Base-by-base conservation (phyloP, 1,140 invertebrate species). In the Solenopsis invicta region DNA sequence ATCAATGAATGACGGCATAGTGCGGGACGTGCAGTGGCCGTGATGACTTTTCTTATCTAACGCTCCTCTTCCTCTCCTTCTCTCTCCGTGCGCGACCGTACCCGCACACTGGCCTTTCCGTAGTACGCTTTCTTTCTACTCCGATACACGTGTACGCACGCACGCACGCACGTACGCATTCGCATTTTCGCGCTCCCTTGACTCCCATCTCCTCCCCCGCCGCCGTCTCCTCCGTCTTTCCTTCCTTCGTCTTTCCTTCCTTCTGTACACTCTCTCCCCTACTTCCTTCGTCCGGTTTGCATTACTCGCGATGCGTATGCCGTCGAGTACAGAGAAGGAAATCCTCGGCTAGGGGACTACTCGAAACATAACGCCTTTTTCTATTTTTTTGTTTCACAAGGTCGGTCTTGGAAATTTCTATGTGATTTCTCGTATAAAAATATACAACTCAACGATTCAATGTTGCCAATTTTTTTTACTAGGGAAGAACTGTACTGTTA, bases 1-100 rank as follows among this genome's bases (percentile, higher is more conserved):
- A 94, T 94, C 91, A 94, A 94, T 94, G 93, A 94, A 94, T 93
- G 93, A 93, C 92, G 88, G 88, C 85, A 87, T 91, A 67, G 88
- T 69, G 81, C 87, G 86, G 75, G 87, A 92, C 89, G 93, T 93
- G 87, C 92, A 90, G 87, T 93, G 93, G 93, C 93, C 92, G 93
- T 93, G 90, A 93, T 94, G 91, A 93, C 92, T 94, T 93, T 93
- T 93, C 92, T 93, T 91, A 91, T 94, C 90, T 89, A 50, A 72
- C 54, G 37, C 56, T 74, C 81, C 37, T 85, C 61, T 59, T 29
- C 48, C 59, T 86, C 52, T 64, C 24, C 13, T 29, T 56, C 54
- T 75, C 64, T 71, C 52, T 48, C 8, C 18, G 8, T 67, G 9
- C 45, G 54, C 21, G 21, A 34, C 29, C 52, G 6, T 64, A 18